Base-by-base conservation (phyloP, 2,888 invertebrate genomes). In the Ischnura elegans region DNA sequence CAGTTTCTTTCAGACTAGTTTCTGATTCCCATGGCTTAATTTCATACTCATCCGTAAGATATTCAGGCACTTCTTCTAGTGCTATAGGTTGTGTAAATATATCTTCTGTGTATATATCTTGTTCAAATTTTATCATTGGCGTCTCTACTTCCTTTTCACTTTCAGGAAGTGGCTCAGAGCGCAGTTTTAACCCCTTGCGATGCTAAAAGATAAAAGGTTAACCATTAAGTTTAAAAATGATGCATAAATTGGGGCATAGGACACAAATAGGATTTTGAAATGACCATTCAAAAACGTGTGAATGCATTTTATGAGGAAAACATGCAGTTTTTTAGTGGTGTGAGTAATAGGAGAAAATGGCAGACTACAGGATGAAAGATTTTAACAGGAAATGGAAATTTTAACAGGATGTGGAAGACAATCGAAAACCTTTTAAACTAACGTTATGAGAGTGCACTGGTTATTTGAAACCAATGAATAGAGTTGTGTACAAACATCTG, bases 51-150 rank as follows among this genome's bases (percentile, higher is more conserved):
- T 90, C 36, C 21, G 36, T 21, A 29, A n/a, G 25, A n/a, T n/a
- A 6, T 16, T 36, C 51, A 61, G 25, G 16, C n/a, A n/a, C 25
- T 16, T 61, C 42, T 8, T 51, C 61, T 43, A 8, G n/a, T 66
- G 13, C 16, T 10, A 61, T n/a, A 61, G 25, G 61, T n/a, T 13
- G 10, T n/a, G 10, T 66, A 61, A 90, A 90, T 43, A 90, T 90
- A 47, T 90, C 90, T 90, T 90, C 90, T 45, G 51, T 43, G 36
- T 90, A 90, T 25, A 90, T 25, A 61, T 61, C 61, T 43, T 42
- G 43, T 43, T 43, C 43, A 43, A 43, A 42, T 61, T 61, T 43
- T 43, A 43, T n/a, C 43, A 55, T 55, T 43, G 43, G 16, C 43
- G 25, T 90, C 36, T 8, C 61, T 43, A 66, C 61, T 43, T 90